phyloP scores from a whole-genome alignment of 2,888 invertebrate species.

The Cheilosia scutellata region DNA sequence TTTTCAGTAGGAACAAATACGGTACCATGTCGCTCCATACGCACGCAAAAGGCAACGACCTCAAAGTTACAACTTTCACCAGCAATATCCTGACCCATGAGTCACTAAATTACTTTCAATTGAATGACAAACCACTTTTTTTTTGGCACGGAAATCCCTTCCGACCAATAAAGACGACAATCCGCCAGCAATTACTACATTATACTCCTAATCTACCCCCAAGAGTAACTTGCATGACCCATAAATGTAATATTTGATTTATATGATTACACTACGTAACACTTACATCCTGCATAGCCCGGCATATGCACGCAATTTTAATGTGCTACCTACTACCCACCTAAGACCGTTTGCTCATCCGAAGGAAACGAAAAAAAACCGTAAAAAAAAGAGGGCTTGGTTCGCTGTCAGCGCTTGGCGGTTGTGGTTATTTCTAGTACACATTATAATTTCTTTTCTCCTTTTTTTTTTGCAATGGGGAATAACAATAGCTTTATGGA shows the following conservation, averaged over 20 bases:
- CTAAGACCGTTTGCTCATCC: conserved; percentile 28
- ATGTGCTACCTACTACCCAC: conserved; percentile 56
- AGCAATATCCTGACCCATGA: background rate
- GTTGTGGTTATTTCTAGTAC: conserved; percentile 66
- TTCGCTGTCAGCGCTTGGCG: conserved; percentile 53
- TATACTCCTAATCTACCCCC: conserved; percentile 1
- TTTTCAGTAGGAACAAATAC: too few species aligned
- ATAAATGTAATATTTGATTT: conserved; percentile 33
- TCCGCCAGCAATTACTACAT: conserved; percentile 17
- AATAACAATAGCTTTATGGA: conserved; percentile 70
- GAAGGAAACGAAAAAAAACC: conserved; percentile 20
- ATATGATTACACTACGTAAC: background rate
- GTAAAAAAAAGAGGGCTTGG: conserved; percentile 59
- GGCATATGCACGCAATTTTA: conserved; percentile 43
- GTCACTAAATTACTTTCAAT: conserved; percentile 4
- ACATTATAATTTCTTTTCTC: conserved; percentile 35
- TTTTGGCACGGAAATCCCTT: conserved; percentile 9
- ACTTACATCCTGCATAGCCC: conserved; percentile 9
- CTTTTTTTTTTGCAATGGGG: conserved; percentile 37
- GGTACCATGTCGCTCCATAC: too few species aligned
- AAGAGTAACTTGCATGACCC: background rate
- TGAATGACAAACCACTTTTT: conserved; percentile 1
- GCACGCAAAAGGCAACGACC: too few species aligned
- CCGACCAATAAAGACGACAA: conserved; percentile 27
- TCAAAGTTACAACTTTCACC: too few species aligned